phyloP scores from a whole-genome alignment of 2,113 vertebrate species.

The Ceyx melanurus region DNA sequence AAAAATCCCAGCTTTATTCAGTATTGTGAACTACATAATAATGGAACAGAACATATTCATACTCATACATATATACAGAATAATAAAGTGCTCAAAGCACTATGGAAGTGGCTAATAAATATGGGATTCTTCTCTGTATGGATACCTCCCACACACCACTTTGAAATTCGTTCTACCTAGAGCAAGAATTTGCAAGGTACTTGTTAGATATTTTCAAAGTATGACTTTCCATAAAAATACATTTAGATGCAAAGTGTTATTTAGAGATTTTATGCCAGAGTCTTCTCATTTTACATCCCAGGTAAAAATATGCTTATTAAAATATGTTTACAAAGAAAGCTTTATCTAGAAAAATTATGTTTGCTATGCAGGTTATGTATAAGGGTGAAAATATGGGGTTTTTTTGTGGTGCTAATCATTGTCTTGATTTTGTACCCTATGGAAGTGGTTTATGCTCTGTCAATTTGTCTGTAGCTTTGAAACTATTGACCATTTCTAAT shows the following conservation, averaged over 20 bases:
- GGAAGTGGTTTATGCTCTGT: neutral
- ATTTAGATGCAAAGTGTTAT: neutral
- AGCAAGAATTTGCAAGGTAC: neutral
- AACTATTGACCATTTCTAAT: neutral
- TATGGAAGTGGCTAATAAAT: slow-evolving; percentile 5
- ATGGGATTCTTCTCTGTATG: neutral
- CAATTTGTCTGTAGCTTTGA: neutral
- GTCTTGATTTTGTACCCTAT: neutral
- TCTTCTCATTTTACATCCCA: neutral
- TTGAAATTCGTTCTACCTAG: neutral
- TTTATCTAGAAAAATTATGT: neutral
- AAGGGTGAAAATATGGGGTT: neutral
- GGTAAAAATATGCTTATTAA: neutral
- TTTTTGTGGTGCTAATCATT: neutral
- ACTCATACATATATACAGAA: neutral
- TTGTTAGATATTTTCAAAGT: neutral
- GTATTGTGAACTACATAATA: neutral
- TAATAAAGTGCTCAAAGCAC: neutral
- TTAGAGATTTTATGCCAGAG: neutral
- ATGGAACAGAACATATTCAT: neutral
- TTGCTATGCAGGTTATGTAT: neutral
- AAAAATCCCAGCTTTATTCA: neutral
- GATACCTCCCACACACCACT: neutral
- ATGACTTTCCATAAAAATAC: neutral
- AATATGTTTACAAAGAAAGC: neutral